Evolutionary conservation across 2,888 invertebrate species (phyloP), one percentile per base, ranked within the genome.

Genomic region (Dione juno): DNA sequence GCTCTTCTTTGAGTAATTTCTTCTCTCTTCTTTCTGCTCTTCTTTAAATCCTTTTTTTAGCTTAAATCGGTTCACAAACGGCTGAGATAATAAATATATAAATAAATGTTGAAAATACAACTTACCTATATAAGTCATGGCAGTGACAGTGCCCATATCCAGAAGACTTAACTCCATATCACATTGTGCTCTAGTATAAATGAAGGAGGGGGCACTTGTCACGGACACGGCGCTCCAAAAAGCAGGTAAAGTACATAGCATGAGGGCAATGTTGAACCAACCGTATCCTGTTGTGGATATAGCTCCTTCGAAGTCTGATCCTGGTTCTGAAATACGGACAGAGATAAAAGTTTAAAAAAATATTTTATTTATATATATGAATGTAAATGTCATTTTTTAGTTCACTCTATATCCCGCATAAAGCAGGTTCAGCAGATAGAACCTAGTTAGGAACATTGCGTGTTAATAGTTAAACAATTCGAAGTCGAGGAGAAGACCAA

Each of bases 101-200:
- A n/a, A n/a, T n/a, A n/a, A n/a, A n/a, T n/a, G n/a, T n/a, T n/a
- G n/a, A n/a, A n/a, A n/a, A n/a, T n/a, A n/a, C 1, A 13, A 54
- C 75, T 77, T 66, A 95, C 97, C 97, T 81, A 95, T 94, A 87
- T 96, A 97, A 6, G 96, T 95, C 72, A 95, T 94, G 0, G 95
- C 95, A 72, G 95, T 95, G 1, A 97, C 87, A 0, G 95, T 88
- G 3, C 97, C 97, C 91, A 97, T 96, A 64, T 96, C 94, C 35
- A 95, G 81, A 10, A 96, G 86, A 0, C 94, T 94, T 53, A 97
- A 89, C 45, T 94, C 85, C 78, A 97, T 94, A 79, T 96, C 96
- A 79, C 97, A 97, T 83, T 96, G 95, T 0, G 96, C 96, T 45
- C 95, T 94, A 0, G 97, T 96, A 81, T 97, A 93, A 77, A 97